Base-by-base conservation (phyloP, 2,888 invertebrate species). In the Trachelus tabidus region DNA sequence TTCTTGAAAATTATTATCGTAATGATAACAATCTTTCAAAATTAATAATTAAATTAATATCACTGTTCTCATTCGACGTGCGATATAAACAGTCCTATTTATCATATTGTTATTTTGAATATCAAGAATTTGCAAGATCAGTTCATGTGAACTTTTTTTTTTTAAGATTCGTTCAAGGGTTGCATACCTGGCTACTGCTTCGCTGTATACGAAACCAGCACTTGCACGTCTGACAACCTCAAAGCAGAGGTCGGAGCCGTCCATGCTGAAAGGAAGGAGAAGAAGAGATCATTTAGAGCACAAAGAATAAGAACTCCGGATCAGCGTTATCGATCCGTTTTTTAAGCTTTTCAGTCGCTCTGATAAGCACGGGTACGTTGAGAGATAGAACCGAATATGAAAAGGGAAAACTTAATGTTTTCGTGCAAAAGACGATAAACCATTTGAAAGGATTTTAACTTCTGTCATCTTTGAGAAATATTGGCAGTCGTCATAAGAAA, bases 171-270 rank as follows among this genome's bases (percentile, higher is more conserved):
- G 1, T 71, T 56, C 23, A 1, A 56, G 23, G 9, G 23, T 9
- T 23, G 6, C 56, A 56, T 93, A 98, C 98, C 98, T 99, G 83
- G 98, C 98, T 77, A 99, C 99, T 73, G 99, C 98, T 93, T 99
- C 99, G 90, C 99, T 99, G 93, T 99, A 99, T 80, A 98, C 98
- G 92, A 99, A 99, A 83, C 99, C 99, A 77, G 98, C 97, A 56
- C 96, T 95, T 34, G 99, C 99, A 89, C 99, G 94, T 88, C 98
- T 95, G 35, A 98, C 99, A 83, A 99, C 98, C 94, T 99, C 99
- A 92, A 98, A 98, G 92, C 99, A 99, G 85, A 99, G 94, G 92
- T 99, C 99, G 75, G 98, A 97, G 74, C 99, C 99, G 92, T 99
- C 99, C 97, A 99, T 98, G 92, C 98, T 98, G 94, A 87, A 95